Evolutionary conservation across 2,888 invertebrate genomes (phyloP).

Genomic region (Mythimna vitellina): DNA sequence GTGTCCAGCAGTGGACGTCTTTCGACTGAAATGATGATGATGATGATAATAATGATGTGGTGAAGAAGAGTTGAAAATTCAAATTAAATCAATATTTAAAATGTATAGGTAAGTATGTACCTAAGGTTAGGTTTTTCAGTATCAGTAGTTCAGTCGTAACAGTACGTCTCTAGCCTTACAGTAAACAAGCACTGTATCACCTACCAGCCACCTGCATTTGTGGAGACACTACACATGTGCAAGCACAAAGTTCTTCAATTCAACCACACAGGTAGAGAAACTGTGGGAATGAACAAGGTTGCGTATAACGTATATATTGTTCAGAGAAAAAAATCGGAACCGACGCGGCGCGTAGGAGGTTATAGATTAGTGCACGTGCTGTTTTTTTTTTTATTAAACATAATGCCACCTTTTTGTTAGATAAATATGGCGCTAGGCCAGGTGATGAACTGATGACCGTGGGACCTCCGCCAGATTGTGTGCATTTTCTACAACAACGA

Average conservation of each 20-base stretch:
- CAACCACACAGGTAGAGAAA: constrained; percentile 73
- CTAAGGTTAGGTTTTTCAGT: neutral
- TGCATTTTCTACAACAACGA: constrained; percentile 10
- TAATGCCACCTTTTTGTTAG: constrained; percentile 44
- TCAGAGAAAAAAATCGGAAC: constrained; percentile 44
- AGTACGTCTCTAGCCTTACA: neutral
- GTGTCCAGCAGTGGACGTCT: too few species aligned
- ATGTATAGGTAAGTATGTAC: neutral
- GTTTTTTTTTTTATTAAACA: constrained; percentile 57
- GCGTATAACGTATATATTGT: constrained; percentile 47
- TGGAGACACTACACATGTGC: constrained; percentile 9
- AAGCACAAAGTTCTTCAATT: constrained; percentile 19
- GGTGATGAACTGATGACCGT: constrained; percentile 53
- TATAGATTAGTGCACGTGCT: constrained; percentile 68
- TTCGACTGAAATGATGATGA: too few species aligned
- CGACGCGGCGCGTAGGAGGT: constrained; percentile 30
- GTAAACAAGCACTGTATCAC: constrained; percentile 14
- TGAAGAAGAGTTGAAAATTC: neutral
- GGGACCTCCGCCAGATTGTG: constrained; percentile 47
- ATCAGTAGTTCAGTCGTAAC: constrained; percentile 1
- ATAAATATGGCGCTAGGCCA: constrained; percentile 58
- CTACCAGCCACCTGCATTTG: constrained; percentile 35
- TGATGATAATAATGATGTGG: too few species aligned
- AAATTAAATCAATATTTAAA: neutral
- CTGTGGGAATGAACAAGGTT: constrained; percentile 74